A percentile compares a stretch with the other conserved stretches of the same genome.
These are phyloP conservation scores for Pseudeuparius sepicola DNA, from an alignment of 2,888 invertebrate genomes.

Conservation along the genomic window DNA sequence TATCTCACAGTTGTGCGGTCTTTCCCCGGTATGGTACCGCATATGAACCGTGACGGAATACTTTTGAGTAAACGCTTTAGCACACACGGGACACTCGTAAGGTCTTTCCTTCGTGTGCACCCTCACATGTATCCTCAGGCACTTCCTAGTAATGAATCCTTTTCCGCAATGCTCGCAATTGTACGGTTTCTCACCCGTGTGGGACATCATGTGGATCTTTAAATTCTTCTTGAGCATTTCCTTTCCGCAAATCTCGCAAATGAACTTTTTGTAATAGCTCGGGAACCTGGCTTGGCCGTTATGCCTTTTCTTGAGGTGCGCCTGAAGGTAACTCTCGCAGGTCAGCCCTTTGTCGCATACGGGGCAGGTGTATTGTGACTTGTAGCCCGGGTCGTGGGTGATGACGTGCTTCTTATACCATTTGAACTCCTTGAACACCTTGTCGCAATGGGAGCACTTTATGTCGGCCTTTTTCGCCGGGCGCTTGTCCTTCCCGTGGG, in stretches of 20 bases:
- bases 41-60: constrained; percentile 43
- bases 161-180: constrained; percentile 20
- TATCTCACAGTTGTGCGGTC: constrained; percentile 42
- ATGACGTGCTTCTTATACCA: constrained; percentile 23
- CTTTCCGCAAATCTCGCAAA: constrained; percentile 13
- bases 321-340: constrained; percentile 15
- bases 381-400: constrained; percentile 23
- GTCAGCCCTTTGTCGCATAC: constrained; percentile 16
- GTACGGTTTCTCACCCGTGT: constrained; percentile 27
- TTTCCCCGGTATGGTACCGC: constrained; percentile 37
- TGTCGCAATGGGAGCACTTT: constrained; percentile 22
- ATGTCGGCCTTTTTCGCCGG: too few relatives aligned
- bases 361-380: constrained; percentile 16
- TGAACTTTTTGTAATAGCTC: constrained; percentile 14
- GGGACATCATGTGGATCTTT: constrained; percentile 14
- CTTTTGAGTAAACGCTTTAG: constrained; percentile 43
- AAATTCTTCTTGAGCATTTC: constrained; percentile 1
- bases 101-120: constrained; percentile 29
- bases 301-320: constrained; percentile 17
- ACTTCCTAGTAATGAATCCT: not conserved
- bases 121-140: constrained; percentile 23
- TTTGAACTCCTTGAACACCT: constrained; percentile 22
- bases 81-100: constrained; percentile 37
- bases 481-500: too few relatives aligned
- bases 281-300: constrained; percentile 12